Evolutionary conservation across 2,888 invertebrate genomes (phyloP).

Genomic region (Pasiphila rectangulata): DNA sequence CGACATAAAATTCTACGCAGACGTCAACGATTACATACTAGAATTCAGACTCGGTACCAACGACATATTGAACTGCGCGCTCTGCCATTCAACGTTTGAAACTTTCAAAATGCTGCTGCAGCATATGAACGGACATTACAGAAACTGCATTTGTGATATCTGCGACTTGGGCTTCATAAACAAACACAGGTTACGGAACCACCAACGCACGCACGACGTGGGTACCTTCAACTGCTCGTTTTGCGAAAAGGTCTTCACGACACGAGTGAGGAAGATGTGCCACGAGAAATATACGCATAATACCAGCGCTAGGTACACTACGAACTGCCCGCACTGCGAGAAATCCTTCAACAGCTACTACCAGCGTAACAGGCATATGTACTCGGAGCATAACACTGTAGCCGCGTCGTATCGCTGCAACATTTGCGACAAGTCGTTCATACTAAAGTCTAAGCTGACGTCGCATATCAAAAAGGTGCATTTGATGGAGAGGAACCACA

Average conservation of each 20-base stretch:
- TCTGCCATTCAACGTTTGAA: conserved; percentile 62
- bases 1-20: conserved; percentile 57
- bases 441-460: conserved; percentile 64
- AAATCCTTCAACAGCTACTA: conserved; percentile 66
- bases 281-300: conserved; percentile 72
- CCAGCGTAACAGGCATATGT: conserved; percentile 66
- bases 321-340: conserved; percentile 64
- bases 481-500: conserved; percentile 67
- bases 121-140: conserved; percentile 71
- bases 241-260: conserved; percentile 65
- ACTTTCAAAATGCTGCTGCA: conserved; percentile 68
- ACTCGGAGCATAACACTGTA: conserved; percentile 54
- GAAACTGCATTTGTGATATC: conserved; percentile 65
- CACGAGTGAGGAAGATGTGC: conserved; percentile 54
- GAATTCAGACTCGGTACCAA: conserved; percentile 60
- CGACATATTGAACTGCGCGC: conserved; percentile 57
- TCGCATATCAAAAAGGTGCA: conserved; percentile 71
- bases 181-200: conserved; percentile 59
- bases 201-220: conserved; percentile 59
- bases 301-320: conserved; percentile 56
- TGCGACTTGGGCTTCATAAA: conserved; percentile 69
- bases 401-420: conserved; percentile 68
- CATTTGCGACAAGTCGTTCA: conserved; percentile 66
- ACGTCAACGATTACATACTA: conserved; percentile 58
- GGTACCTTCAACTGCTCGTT: conserved; percentile 60